phyloP scores from a whole-genome alignment of 2,797 vertebrate species.

The Crenichthys baileyi region DNA sequence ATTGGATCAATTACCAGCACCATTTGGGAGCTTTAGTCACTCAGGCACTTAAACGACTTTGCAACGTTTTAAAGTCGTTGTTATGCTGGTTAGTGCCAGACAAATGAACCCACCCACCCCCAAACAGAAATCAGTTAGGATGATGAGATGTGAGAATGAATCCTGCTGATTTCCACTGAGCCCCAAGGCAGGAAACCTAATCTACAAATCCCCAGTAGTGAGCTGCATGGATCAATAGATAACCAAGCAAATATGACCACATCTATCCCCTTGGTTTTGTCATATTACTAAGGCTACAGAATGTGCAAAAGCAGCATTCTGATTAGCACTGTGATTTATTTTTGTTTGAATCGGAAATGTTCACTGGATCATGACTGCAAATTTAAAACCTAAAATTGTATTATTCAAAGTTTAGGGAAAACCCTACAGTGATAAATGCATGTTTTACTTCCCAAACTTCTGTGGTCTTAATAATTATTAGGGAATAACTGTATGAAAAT shows the following conservation, averaged over 20 bases:
- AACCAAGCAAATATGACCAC: conserved; percentile 72
- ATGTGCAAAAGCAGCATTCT: conserved; percentile 31
- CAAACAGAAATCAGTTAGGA: conserved; percentile 43
- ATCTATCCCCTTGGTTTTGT: conserved; percentile 47
- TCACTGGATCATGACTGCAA: background rate
- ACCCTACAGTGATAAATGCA: background rate
- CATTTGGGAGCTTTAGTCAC: conserved; percentile 42
- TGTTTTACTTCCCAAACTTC: background rate
- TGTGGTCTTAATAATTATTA: background rate
- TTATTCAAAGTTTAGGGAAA: background rate
- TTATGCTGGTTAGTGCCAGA: conserved; percentile 22
- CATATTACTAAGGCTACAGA: conserved; percentile 40
- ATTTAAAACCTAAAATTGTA: background rate
- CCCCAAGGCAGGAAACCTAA: conserved; percentile 60
- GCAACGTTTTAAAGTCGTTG: conserved; percentile 50
- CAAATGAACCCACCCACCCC: conserved; percentile 42
- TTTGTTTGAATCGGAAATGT: background rate
- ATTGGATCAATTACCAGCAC: conserved; percentile 26
- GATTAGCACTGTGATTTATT: conserved; percentile 32
- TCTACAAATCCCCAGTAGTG: conserved; percentile 65
- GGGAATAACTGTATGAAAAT: too few species aligned
- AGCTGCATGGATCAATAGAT: conserved; percentile 71
- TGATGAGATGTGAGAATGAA: conserved; percentile 47
- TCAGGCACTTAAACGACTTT: conserved; percentile 37
- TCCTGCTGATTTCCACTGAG: conserved; percentile 58